Base-by-base conservation (phyloP, 1,140 invertebrate species). In the Mactra quadrangularis region DNA sequence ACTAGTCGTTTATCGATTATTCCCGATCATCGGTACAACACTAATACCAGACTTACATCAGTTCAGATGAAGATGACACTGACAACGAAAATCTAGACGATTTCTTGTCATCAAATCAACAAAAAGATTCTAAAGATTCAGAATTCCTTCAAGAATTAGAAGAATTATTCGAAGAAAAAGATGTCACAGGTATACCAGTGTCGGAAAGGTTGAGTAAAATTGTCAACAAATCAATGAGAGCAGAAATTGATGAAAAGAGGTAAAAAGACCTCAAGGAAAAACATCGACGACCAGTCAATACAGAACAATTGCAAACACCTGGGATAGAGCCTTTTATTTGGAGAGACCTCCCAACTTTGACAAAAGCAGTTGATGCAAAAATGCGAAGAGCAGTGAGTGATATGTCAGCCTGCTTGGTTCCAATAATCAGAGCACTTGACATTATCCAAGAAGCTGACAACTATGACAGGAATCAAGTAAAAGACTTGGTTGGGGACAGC, bases 231-330 rank as follows among this genome's bases (percentile, higher is more conserved):
- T 55, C 52, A 11, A 55, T 55, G 7, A 11, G 52, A 55, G 52
- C 52, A 55, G 52, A 55, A 55, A n/a, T 55, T 55, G 52, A 55
- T 55, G 52, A 55, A 55, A 55, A 55, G 52, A 55, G 52, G 52
- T 55, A n/a, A 22, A 55, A 55, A 55, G 52, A 55, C 52, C 52
- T 55, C 7, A 55, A 55, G n/a, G 52, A 55, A 55, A 55, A 55
- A 55, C 52, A 55, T n/a, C 52, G 52, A 55, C 17, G 52, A 55
- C 52, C 52, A 55, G 7, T 55, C 52, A 55, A 55, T n/a, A 55
- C n/a, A n/a, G 52, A 55, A 11, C 52, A 55, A 55, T 4, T 55
- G 7, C 52, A 55, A 22, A 55, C 52, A 55, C 52, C 52, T 55
- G 6, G 52, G 52, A 55, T 55, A 55, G 52, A 55, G n/a, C 52